These are phyloP conservation scores for Limnephilus rhombicus DNA, from an alignment of 2,888 invertebrate species.

Conservation along the genomic window DNA sequence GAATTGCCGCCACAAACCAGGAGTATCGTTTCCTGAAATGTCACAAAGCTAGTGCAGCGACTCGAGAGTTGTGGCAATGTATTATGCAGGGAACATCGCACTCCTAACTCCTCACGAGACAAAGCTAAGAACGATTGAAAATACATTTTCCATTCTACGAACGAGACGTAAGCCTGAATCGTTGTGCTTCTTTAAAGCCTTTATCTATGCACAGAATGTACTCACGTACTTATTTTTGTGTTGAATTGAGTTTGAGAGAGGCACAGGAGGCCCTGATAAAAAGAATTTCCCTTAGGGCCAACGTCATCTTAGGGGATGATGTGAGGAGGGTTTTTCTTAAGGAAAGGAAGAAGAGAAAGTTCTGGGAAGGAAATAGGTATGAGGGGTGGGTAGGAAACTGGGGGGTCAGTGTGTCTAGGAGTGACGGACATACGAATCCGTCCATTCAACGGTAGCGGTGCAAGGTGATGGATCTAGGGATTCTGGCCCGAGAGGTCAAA, in stretches of 20 bases:
- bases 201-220: neutral
- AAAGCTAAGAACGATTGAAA: conserved; percentile 16
- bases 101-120: conserved; percentile 18
- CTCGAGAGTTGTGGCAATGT: conserved; percentile 27
- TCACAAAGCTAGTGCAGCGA: conserved; percentile 31
- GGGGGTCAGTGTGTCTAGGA: too few species aligned
- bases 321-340: too few species aligned
- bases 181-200: neutral
- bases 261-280: too few species aligned
- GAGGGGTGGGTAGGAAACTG: too few species aligned
- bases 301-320: too few species aligned
- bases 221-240: neutral
- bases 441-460: too few species aligned
- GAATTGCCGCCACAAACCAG: conserved; percentile 46
- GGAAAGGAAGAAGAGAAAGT: too few species aligned
- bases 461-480: too few species aligned
- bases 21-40: conserved; percentile 54
- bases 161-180: neutral
- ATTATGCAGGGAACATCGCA: conserved; percentile 34
- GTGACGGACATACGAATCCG: too few species aligned
- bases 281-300: too few species aligned
- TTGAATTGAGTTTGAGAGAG: neutral
- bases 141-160: conserved; percentile 22
- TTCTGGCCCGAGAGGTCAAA: too few species aligned
- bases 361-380: too few species aligned